Percentiles rank a stretch among this genome's conserved stretches.
Evolutionary conservation across 2,113 vertebrate species (phyloP).

Genomic region (Rostratula benghalensis): DNA sequence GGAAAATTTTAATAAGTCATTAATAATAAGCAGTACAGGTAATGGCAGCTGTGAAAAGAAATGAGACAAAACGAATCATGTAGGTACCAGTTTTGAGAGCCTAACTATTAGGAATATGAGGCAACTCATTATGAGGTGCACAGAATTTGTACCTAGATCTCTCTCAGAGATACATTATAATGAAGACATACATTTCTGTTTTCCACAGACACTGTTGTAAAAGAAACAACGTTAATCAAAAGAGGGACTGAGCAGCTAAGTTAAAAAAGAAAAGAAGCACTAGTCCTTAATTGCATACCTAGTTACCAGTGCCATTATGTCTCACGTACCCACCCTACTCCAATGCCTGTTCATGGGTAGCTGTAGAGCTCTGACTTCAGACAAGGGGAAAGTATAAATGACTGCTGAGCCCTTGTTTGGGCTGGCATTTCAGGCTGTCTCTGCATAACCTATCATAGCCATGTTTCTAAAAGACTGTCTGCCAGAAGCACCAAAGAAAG

Average conservation of each 20-base stretch:
- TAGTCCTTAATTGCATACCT: not conserved
- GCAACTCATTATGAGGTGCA: not conserved
- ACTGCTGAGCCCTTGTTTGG: not conserved
- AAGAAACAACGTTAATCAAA: not conserved
- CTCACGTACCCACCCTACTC: not conserved
- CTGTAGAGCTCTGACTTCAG: not conserved
- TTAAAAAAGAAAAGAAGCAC: not conserved
- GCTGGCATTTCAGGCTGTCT: not conserved
- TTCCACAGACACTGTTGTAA: not conserved
- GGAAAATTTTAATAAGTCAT: not conserved
- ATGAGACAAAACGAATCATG: not conserved
- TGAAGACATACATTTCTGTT: not conserved
- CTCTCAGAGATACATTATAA: not conserved
- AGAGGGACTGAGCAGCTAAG: not conserved
- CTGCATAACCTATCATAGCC: not conserved
- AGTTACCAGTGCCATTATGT: not conserved
- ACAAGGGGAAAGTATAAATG: not conserved
- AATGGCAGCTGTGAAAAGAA: not conserved
- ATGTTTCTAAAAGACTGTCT: not conserved
- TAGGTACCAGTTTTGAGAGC: not conserved
- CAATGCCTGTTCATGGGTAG: not conserved
- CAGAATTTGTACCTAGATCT: not conserved
- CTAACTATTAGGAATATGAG: not conserved
- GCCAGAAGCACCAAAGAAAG: not conserved
- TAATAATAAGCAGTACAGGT: not conserved